These are phyloP conservation scores for Garrulus glandarius DNA, from an alignment of 2,797 vertebrate species.

Conservation along the genomic window DNA sequence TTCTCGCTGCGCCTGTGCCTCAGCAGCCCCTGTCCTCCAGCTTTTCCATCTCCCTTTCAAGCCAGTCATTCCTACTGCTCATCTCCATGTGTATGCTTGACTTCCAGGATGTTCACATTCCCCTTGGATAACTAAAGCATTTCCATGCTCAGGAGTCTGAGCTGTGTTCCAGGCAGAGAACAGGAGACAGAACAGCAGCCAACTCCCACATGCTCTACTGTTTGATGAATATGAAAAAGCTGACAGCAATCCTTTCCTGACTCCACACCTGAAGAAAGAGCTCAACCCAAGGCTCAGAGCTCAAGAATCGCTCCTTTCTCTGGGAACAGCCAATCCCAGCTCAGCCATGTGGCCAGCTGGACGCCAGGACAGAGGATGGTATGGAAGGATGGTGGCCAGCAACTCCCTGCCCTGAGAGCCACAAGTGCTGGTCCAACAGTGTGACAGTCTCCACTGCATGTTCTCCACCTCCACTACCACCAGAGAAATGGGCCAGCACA, in stretches of 20 bases:
- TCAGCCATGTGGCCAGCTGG: neutral
- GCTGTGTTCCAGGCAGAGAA: neutral
- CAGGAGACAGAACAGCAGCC: neutral
- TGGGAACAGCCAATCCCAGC: neutral
- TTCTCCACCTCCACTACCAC: neutral
- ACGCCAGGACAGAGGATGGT: neutral
- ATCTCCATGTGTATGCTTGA: neutral
- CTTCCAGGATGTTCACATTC: neutral
- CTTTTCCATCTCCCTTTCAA: neutral
- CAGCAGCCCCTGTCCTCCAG: neutral
- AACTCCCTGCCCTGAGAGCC: neutral
- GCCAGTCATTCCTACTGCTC: neutral
- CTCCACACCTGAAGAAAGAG: neutral
- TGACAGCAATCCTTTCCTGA: neutral
- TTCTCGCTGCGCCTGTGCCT: neutral
- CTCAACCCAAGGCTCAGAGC: neutral
- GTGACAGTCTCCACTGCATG: neutral
- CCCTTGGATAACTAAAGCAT: neutral
- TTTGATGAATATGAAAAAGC: neutral
- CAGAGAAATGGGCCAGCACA: neutral
- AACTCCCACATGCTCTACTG: neutral
- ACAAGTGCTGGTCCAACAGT: neutral
- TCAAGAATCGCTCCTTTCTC: neutral
- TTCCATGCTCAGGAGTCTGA: neutral
- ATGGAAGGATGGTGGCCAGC: neutral